Base-by-base conservation (phyloP, 1,140 invertebrate genomes). In the Drosophila pseudoananassae region DNA sequence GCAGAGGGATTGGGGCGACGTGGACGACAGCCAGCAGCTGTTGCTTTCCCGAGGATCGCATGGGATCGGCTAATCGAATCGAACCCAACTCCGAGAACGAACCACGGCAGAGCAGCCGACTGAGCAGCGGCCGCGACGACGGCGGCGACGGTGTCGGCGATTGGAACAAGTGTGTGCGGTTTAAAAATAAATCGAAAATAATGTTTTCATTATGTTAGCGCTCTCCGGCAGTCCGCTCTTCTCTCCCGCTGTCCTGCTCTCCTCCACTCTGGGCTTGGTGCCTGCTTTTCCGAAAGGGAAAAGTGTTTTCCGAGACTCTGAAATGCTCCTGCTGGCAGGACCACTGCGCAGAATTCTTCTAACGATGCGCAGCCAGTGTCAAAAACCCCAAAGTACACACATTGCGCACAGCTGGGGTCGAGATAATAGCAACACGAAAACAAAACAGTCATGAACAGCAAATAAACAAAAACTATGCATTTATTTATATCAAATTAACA, bases 291-390 rank as follows among this genome's bases (percentile, higher is more conserved):
- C 73, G 65, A 85, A 76, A 57, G 76, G 72, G 59, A 85, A 72
- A 78, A 56, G 57, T 15, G 58, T 47, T 54, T 25, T 50, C 23
- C 43, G 20, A 31, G 52, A 17, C 14, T 43, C 6, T 47, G 70
- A 45, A 43, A 7, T 33, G 45, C 33, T 49, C 45, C 23, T 51
- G 50, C 55, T 50, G 54, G 76, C 66, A 69, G 83, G 85, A 88
- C 84, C 84, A 89, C 85, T 80, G 84, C 85, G 85, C 85, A 90
- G 84, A 85, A 83, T 79, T 75, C 52, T 68, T 76, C 83, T 87
- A 82, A 76, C 71, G 57, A 63, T 47, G 36, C 33, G 61, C 76
- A 76, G 74, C 31, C 87, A 90, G 87, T 90, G 87, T 90, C 87
- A 90, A 90, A 78, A 80, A 80, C 78, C 87, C 87, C 73, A 75